phyloP scores from a whole-genome alignment of 2,797 vertebrate genomes.

The Anguilla megastoma region DNA sequence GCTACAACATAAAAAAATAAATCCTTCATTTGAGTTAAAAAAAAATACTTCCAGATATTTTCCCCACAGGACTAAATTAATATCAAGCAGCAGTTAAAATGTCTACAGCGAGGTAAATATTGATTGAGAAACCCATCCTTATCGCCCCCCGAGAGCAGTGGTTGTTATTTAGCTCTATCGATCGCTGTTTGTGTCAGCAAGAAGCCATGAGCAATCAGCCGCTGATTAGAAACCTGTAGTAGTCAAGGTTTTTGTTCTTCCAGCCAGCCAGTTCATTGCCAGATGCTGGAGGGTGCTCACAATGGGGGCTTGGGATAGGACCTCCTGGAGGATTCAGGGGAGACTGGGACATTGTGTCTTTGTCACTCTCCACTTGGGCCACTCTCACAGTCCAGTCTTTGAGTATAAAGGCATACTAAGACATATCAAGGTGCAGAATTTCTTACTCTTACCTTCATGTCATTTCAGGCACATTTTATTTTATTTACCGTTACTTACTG shows the following conservation, averaged over 20 bases:
- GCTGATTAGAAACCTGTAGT: conserved; percentile 14
- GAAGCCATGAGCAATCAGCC: conserved; percentile 1
- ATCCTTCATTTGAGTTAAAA: not conserved
- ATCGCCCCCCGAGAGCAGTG: not conserved
- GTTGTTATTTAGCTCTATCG: not conserved
- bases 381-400: not conserved
- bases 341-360: not conserved
- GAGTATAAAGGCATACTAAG: not conserved
- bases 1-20: conserved; percentile 7
- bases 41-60: conserved; percentile 1
- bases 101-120: not conserved
- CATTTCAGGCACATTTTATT: not conserved
- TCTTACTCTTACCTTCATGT: not conserved
- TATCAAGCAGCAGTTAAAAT: conserved; percentile 12
- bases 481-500: not conserved
- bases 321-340: not conserved
- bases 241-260: not conserved
- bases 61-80: not conserved
- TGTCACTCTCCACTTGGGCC: not conserved
- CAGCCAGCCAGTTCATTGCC: not conserved
- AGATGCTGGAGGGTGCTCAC: not conserved
- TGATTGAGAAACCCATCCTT: conserved; percentile 17
- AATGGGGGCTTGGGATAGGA: not conserved
- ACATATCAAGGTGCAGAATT: not conserved
- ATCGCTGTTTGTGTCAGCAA: conserved; percentile 1